phyloP scores from a whole-genome alignment of 2,797 vertebrate genomes.

The Platyrinchus mystaceus region DNA sequence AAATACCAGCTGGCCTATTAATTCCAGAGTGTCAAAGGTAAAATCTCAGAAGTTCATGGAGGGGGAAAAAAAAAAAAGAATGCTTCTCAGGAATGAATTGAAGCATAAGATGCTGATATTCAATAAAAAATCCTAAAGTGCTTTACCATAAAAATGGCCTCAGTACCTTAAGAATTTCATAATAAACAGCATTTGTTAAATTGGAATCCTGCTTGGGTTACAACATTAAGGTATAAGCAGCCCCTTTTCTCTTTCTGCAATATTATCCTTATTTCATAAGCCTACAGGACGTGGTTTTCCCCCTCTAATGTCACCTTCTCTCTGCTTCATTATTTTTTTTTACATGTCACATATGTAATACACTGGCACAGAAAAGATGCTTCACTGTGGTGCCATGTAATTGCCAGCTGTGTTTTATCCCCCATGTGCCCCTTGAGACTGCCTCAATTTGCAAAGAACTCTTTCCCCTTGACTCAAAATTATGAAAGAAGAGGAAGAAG shows the following conservation, averaged over 20 bases:
- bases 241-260: slow-evolving; percentile 45
- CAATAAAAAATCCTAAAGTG: slow-evolving; percentile 45
- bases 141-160: slow-evolving; percentile 29
- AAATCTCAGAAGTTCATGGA: background rate
- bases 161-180: slow-evolving; percentile 24
- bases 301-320: slow-evolving; percentile 57
- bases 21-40: background rate
- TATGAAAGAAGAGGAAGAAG: slow-evolving; percentile 40
- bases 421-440: background rate
- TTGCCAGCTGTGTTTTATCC: slow-evolving; percentile 12
- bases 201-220: background rate
- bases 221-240: slow-evolving; percentile 27
- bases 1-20: background rate
- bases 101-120: slow-evolving; percentile 27
- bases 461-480: slow-evolving; percentile 57
- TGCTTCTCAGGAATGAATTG: background rate
- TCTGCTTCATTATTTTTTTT: slow-evolving; percentile 53
- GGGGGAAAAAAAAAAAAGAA: background rate
- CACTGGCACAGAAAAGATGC: slow-evolving; percentile 31
- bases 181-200: slow-evolving; percentile 44
- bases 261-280: slow-evolving; percentile 56
- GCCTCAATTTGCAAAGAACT: slow-evolving; percentile 20
- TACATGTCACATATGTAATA: background rate
- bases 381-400: slow-evolving; percentile 23
- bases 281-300: background rate